Evolutionary conservation across 2,797 vertebrate species (phyloP).

Genomic region (Tragopan temminckii): DNA sequence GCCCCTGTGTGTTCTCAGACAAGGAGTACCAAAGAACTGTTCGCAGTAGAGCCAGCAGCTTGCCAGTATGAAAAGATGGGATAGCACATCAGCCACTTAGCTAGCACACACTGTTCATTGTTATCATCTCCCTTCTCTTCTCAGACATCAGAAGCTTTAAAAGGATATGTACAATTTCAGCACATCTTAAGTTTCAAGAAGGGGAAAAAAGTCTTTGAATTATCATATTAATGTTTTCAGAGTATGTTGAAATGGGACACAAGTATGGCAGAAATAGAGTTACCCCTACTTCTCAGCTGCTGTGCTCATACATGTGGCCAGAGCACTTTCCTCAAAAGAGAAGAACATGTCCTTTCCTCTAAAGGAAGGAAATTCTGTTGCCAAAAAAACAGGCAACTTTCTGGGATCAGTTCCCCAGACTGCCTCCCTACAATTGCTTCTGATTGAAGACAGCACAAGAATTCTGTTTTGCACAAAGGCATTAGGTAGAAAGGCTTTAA

Average conservation of each 20-base stretch:
- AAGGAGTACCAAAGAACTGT: accelerated
- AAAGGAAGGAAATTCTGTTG: slow-evolving; percentile 43
- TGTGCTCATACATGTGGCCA: not conserved
- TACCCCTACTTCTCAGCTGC: not conserved
- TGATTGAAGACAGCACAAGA: not conserved
- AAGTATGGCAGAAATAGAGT: not conserved
- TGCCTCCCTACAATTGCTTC: not conserved
- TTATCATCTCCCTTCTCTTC: not conserved
- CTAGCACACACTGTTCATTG: not conserved
- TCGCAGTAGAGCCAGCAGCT: not conserved
- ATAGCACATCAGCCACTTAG: not conserved
- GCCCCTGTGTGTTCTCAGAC: not conserved
- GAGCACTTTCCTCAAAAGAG: not conserved
- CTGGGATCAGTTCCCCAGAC: slow-evolving; percentile 11
- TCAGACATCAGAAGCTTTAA: not conserved
- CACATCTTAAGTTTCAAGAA: not conserved
- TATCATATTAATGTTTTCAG: not conserved
- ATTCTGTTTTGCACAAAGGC: slow-evolving; percentile 39
- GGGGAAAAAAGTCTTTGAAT: not conserved
- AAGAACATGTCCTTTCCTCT: slow-evolving; percentile 59
- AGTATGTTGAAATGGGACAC: not conserved
- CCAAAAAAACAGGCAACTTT: not conserved
- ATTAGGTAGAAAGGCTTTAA: slow-evolving; percentile 69
- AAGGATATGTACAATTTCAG: not conserved
- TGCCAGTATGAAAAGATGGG: not conserved